These are phyloP conservation scores for Circaetus cinerascens DNA, from an alignment of 2,113 vertebrate species.

Conservation along the genomic window DNA sequence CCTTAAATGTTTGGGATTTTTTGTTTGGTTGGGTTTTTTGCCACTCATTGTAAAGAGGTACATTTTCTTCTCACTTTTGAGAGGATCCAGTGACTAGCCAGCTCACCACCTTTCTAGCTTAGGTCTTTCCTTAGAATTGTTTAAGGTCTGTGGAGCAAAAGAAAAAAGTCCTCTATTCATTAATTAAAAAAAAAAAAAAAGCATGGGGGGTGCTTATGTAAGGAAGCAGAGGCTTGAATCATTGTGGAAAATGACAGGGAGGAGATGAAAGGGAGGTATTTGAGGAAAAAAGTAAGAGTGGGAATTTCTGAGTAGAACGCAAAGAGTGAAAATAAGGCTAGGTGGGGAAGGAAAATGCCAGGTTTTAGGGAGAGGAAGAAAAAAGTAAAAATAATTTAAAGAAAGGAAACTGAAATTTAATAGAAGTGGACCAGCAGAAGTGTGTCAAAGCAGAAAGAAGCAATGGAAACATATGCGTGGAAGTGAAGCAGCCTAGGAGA, in stretches of 20 bases:
- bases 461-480: not conserved
- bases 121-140: not conserved
- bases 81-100: not conserved
- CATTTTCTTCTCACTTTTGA: not conserved
- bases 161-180: not conserved
- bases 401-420: not conserved
- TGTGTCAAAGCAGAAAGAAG: not conserved
- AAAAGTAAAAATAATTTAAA: not conserved
- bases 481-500: not conserved
- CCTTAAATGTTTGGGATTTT: not conserved
- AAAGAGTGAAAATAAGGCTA: not conserved
- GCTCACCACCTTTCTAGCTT: not conserved
- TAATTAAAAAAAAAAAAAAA: not conserved
- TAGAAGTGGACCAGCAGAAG: not conserved
- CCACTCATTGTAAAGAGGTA: not conserved
- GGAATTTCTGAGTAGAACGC: not conserved
- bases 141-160: not conserved
- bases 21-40: fast-evolving
- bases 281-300: not conserved
- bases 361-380: not conserved
- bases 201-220: not conserved
- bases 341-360: not conserved
- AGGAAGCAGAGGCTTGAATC: not conserved
- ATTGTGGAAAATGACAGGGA: not conserved
- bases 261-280: not conserved